Evolutionary conservation across 2,797 vertebrate genomes (phyloP), one percentile per base, ranked within the genome.

Genomic region (Betta splendens): DNA sequence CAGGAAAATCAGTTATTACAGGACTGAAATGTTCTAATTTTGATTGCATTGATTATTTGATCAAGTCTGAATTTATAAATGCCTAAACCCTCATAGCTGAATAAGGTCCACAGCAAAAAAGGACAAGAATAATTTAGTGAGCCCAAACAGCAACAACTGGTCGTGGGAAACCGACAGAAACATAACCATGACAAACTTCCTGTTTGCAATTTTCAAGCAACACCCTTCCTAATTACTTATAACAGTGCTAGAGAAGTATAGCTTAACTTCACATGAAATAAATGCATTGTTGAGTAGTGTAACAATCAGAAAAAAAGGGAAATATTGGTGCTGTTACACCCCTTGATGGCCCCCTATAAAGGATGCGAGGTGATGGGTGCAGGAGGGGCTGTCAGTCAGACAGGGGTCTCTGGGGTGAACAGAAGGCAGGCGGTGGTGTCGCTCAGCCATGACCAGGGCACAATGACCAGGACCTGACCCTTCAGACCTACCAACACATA

Each of bases 361-460:
- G 81, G 85, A 90, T 86, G 75, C 49, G 68, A n/a, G 80, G 78
- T 84, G 83, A 84, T 87, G 78, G 81, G 81, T 83, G 81, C 89
- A 89, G 83, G 85, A 86, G 87, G 83, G 80, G 73, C 86, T 88
- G 89, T 89, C 88, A 91, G 79, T 91, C 89, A 91, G 64, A 39
- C 71, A 69, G 73, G 77, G 86, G 85, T 87, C 86, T 81, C 86
- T 77, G 69, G 87, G 85, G 84, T 85, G 84, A 88, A 87, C 87
- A 92, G 87, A 88, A 89, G 89, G 86, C 88, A 90, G 87, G 85
- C 88, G 79, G 84, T 80, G 76, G 85, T 89, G 89, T 90, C 87
- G 78, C 85, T 91, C 87, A 91, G 87, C 87, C 86, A 83, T 89
- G 87, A 91, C 86, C 85, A 87, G 85, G 80, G 78, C 85, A 86